A percentile compares a stretch with the other conserved stretches of the same genome.
Evolutionary conservation across 2,888 invertebrate genomes (phyloP).

Genomic region (Alviniconcha strummeri): DNA sequence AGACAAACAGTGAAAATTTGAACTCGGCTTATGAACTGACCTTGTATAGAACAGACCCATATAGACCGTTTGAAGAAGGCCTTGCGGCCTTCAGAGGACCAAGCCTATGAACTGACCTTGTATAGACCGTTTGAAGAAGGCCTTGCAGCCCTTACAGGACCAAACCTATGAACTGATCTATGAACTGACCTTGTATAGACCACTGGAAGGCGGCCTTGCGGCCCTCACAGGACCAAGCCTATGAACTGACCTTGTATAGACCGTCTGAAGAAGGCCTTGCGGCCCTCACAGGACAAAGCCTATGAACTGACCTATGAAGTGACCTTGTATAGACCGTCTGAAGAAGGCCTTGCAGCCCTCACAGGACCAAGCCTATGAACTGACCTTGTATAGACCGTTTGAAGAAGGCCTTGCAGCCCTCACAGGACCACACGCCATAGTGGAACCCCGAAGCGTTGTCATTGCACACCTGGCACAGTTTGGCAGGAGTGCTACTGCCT

Average conservation of each 20-base stretch:
- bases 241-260: conserved; percentile 67
- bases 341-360: conserved; percentile 73
- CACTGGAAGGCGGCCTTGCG: conserved; percentile 73
- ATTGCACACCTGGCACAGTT: conserved; percentile 68
- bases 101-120: conserved; percentile 66
- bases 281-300: conserved; percentile 72
- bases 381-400: conserved; percentile 71
- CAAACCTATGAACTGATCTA: conserved; percentile 52
- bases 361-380: conserved; percentile 67
- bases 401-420: conserved; percentile 73
- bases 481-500: conserved; percentile 48
- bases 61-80: conserved; percentile 72
- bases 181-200: conserved; percentile 69
- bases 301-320: conserved; percentile 43
- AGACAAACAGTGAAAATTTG: no score
- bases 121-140: conserved; percentile 72
- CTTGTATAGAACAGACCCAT: conserved; percentile 62
- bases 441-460: conserved; percentile 72
- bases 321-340: conserved; percentile 71
- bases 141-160: conserved; percentile 73
- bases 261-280: conserved; percentile 72
- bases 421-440: conserved; percentile 73
- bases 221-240: conserved; percentile 72
- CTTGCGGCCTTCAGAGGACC: conserved; percentile 73
- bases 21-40: conserved; percentile 66